Conservation (phyloP, 2,113 vertebrate species). For the Amphiprion percula region DNA sequence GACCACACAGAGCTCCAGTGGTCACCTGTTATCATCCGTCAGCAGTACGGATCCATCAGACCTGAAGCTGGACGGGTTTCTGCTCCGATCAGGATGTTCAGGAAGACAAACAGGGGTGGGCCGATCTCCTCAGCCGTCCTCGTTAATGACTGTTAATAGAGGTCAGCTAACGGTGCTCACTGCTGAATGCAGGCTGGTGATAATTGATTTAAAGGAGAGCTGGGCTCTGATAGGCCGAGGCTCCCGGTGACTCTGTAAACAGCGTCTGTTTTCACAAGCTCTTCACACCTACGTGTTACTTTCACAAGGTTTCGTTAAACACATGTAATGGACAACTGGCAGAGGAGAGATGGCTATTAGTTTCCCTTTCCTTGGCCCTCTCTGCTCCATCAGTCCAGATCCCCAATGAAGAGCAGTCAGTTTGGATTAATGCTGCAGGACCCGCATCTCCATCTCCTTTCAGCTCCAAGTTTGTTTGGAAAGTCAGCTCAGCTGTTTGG, state of each 20-base stretch:
- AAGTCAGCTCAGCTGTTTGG: constrained; percentile 58
- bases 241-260: constrained; percentile 62
- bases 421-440: constrained; percentile 38
- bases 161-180: constrained; percentile 35
- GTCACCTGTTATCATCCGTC: constrained; percentile 74
- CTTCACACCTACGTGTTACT: constrained; percentile 72
- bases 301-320: constrained; percentile 74
- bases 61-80: neutral
- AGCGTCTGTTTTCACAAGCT: constrained; percentile 74
- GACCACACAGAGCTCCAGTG: constrained; percentile 70
- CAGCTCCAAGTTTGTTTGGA: constrained; percentile 46
- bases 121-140: neutral
- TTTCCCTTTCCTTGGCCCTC: neutral
- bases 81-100: neutral
- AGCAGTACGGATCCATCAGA: constrained; percentile 49
- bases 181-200: constrained; percentile 32
- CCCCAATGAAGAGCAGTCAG: constrained; percentile 2
- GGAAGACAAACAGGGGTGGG: constrained; percentile 3
- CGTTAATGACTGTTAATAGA: constrained; percentile 47
- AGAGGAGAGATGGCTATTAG: constrained; percentile 41
- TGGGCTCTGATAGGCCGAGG: constrained; percentile 36
- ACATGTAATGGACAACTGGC: constrained; percentile 76
- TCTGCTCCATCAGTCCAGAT: neutral
- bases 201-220: constrained; percentile 68
- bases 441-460: neutral